Evolutionary conservation across 2,113 vertebrate genomes (phyloP).

Genomic region (Vulpes lagopus): DNA sequence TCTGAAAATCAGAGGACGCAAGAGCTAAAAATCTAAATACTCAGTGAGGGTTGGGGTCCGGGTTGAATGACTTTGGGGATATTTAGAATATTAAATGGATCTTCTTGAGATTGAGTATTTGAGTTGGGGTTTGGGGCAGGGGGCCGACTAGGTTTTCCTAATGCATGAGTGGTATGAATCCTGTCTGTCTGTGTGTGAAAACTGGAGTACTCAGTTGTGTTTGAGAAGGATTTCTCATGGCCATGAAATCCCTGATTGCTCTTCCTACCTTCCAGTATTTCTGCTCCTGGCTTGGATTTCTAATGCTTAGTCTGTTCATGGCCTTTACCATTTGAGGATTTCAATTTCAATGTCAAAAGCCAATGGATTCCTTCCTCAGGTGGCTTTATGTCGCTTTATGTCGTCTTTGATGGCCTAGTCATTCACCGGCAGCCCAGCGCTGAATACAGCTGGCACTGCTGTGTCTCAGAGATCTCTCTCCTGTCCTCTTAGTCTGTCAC

Average conservation of each 20-base stretch:
- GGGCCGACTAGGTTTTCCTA: background rate
- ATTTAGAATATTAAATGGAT: background rate
- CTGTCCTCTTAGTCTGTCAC: too few species aligned
- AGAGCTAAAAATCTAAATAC: background rate
- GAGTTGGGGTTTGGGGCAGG: background rate
- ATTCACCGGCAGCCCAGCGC: background rate
- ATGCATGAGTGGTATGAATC: background rate
- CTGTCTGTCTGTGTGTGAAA: background rate
- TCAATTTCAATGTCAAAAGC: background rate
- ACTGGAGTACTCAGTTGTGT: background rate
- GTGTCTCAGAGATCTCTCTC: background rate
- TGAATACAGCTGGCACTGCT: background rate
- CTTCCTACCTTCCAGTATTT: background rate
- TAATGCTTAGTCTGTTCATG: background rate
- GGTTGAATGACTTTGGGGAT: background rate
- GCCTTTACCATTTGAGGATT: background rate
- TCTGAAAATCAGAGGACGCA: background rate
- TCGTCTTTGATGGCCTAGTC: background rate
- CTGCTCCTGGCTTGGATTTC: background rate
- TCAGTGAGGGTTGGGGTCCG: background rate
- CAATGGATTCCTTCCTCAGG: background rate
- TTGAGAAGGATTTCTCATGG: background rate
- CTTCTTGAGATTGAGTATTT: background rate
- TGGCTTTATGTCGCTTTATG: background rate
- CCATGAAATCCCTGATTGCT: background rate